These are phyloP conservation scores for Halcyon leucocephala DNA, from an alignment of 2,797 vertebrate species.

Conservation along the genomic window DNA sequence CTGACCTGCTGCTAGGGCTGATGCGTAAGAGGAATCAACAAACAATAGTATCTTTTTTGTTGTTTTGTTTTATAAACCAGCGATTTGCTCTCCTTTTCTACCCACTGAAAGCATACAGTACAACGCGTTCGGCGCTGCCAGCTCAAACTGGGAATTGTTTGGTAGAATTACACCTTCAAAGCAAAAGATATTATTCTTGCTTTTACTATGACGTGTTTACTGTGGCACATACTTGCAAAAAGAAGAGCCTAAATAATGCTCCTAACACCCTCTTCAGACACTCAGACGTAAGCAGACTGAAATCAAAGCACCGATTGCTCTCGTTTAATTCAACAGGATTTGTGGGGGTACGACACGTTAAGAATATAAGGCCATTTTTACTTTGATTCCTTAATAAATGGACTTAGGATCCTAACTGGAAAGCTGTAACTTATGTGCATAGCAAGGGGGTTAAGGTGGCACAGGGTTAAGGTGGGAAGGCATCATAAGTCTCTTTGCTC, in stretches of 20 bases:
- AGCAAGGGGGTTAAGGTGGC: conserved; percentile 31
- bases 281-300: not conserved
- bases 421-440: conserved; percentile 7
- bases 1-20: not conserved
- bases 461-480: conserved; percentile 40
- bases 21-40: not conserved
- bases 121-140: not conserved
- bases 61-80: not conserved
- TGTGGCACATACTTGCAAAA: not conserved
- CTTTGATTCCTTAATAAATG: conserved; percentile 59
- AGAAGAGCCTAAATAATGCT: not conserved
- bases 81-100: not conserved
- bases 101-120: not conserved
- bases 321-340: conserved; percentile 45
- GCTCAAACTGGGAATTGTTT: not conserved
- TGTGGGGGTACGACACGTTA: not conserved
- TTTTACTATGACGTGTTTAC: not conserved
- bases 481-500: conserved; percentile 34
- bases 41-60: not conserved
- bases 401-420: conserved; percentile 18
- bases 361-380: conserved; percentile 39
- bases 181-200: not conserved
- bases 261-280: conserved; percentile 48
- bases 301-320: conserved; percentile 39
- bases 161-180: not conserved